Conservation (phyloP, 2,797 vertebrate genomes). For the Sebastiscus tertius region DNA sequence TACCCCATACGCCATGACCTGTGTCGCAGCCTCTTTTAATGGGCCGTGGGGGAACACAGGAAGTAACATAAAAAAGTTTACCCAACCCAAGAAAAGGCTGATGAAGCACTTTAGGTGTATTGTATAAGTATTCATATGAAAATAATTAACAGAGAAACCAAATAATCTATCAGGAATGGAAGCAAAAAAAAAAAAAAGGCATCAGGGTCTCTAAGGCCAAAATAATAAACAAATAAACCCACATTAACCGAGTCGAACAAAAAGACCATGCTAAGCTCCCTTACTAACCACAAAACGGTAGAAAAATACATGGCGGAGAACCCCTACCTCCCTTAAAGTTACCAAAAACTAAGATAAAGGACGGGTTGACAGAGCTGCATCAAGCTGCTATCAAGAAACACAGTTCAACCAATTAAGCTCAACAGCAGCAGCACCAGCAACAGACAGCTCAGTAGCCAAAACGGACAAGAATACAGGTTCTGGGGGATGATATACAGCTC, state of each 20-base stretch:
- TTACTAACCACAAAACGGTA: rapidly evolving
- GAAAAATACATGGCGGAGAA: background rate
- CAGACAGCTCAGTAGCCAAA: background rate
- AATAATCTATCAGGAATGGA: background rate
- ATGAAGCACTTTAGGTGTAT: background rate
- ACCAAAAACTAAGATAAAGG: background rate
- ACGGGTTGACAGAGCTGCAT: background rate
- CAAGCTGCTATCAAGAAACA: background rate
- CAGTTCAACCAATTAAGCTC: background rate
- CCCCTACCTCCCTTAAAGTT: rapidly evolving
- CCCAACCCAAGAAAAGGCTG: background rate
- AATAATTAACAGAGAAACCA: background rate
- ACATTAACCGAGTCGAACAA: background rate
- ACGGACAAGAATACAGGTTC: background rate
- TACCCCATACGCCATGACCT: no score
- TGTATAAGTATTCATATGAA: background rate
- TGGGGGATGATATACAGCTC: background rate
- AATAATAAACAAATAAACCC: background rate
- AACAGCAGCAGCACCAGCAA: background rate
- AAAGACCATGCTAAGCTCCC: background rate
- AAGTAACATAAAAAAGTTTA: no score
- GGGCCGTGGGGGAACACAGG: background rate
- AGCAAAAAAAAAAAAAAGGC: background rate
- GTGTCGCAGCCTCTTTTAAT: no score
- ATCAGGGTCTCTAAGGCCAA: background rate